Conservation (phyloP, 2,797 vertebrate genomes). For the Scolopax rusticola region DNA sequence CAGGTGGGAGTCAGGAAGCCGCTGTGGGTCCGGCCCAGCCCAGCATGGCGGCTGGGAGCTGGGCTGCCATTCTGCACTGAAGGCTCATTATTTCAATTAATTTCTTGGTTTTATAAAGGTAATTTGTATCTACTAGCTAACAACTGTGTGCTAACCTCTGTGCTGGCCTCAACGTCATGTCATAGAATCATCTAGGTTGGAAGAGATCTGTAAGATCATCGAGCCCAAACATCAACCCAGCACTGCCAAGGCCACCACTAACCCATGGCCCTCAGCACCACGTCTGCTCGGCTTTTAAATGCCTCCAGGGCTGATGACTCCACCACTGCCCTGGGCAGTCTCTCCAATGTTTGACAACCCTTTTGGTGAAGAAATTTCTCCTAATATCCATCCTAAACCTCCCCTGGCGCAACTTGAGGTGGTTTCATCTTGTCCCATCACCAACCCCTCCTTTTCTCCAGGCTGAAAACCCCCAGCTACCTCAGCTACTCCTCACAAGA, state of each 20-base stretch:
- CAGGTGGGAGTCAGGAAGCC: fast-evolving
- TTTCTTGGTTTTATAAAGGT: background rate
- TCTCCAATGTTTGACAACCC: background rate
- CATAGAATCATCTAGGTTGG: background rate
- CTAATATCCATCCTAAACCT: background rate
- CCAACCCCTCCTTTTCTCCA: too few relatives aligned
- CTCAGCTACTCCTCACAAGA: too few relatives aligned
- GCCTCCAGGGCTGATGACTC: background rate
- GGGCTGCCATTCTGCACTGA: too few relatives aligned
- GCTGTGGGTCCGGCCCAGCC: too few relatives aligned
- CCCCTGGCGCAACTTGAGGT: background rate
- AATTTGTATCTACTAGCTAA: background rate
- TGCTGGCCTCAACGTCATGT: fast-evolving
- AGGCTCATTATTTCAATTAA: background rate
- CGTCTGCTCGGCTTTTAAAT: background rate
- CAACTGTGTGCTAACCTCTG: background rate
- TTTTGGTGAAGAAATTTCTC: background rate
- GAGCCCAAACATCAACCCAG: background rate
- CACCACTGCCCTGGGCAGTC: background rate
- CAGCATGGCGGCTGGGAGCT: fast-evolving
- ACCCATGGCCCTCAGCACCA: background rate
- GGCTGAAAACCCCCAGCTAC: too few relatives aligned
- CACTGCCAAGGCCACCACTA: background rate
- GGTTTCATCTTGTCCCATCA: background rate
- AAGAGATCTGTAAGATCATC: background rate